Evolutionary conservation across 2,797 vertebrate species (phyloP), one percentile per base, ranked within the genome.

Genomic region (Eospalax fontanierii): DNA sequence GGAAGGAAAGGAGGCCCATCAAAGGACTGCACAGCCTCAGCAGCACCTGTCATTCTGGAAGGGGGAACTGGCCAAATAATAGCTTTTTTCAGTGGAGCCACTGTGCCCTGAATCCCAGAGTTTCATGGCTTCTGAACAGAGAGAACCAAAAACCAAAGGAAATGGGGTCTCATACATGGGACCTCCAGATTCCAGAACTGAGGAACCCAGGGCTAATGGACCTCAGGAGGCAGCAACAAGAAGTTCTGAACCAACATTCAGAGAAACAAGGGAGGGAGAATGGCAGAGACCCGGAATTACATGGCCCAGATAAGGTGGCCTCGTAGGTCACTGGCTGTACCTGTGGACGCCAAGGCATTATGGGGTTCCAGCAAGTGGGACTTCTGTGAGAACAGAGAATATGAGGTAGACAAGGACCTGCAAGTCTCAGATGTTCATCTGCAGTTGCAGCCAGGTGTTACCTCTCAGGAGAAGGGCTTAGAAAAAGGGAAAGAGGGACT

Each of bases 191-290:
- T 35, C 59, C 40, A 19, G 35, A 46, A 70, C 1, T 16, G 59
- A 79, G 24, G 40, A 68, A 84, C 30, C 63, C 40, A 24, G 21
- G 12, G 30, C 30, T 5, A 80, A 28, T 1, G 21, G 14, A 40
- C 26, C 24, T 22, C 9, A n/a, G 8, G 21, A 63, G n/a, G 28
- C 3, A 24, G 46, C 0, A 9, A 33, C 4, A 1, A 5, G 30
- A 43, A 22, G 30, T 22, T 35, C 24, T 15, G 14, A 46, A 21
- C 7, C 1, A 30, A 6, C 4, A 59, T 43, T 7, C 3, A 2
- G 38, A 24, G 46, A n/a, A 30, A 35, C 0, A 19, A 46, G 68
- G 61, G 40, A 40, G 4, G 18, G 50, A 61, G n/a, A 33, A 2
- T 6, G n/a, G 75, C 21, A 9, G 26, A 81, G 40, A 11, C 28